Conservation (phyloP, 2,888 invertebrate species). For the Apotomis betuletana region DNA sequence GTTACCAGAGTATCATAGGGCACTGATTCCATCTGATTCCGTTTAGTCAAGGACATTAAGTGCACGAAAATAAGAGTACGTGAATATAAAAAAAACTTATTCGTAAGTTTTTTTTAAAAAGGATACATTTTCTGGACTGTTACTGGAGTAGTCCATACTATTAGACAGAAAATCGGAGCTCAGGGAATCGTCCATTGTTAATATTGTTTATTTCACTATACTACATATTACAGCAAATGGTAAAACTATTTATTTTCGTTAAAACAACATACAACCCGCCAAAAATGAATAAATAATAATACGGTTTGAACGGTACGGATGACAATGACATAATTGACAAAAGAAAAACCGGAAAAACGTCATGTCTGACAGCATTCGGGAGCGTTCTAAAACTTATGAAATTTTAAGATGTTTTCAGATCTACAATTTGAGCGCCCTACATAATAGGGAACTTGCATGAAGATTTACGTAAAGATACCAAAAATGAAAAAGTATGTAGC, state of each 20-base stretch:
- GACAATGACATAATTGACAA: no score
- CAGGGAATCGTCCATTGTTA: conserved; percentile 64
- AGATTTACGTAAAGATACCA: no score
- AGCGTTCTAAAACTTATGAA: no score
- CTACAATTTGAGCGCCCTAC: no score
- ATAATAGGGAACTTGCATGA: no score
- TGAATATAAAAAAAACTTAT: conserved; percentile 40
- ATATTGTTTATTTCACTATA: neutral
- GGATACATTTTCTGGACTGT: conserved; percentile 59
- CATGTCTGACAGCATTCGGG: no score
- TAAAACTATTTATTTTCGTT: neutral
- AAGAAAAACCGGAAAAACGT: no score
- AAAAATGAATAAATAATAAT: neutral
- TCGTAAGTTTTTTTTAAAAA: conserved; percentile 46
- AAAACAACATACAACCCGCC: conserved; percentile 8
- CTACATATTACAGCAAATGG: neutral
- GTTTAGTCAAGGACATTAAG: conserved; percentile 44
- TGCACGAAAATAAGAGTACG: neutral
- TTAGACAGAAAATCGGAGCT: conserved; percentile 63
- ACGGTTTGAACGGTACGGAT: neutral
- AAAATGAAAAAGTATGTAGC: no score
- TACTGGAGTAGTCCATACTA: conserved; percentile 49
- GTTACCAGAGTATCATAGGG: conserved; percentile 57
- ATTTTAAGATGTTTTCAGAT: no score
- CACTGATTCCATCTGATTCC: conserved; percentile 53